phyloP scores from a whole-genome alignment of 1,140 invertebrate genomes.

The Druon quercuslanigerum region DNA sequence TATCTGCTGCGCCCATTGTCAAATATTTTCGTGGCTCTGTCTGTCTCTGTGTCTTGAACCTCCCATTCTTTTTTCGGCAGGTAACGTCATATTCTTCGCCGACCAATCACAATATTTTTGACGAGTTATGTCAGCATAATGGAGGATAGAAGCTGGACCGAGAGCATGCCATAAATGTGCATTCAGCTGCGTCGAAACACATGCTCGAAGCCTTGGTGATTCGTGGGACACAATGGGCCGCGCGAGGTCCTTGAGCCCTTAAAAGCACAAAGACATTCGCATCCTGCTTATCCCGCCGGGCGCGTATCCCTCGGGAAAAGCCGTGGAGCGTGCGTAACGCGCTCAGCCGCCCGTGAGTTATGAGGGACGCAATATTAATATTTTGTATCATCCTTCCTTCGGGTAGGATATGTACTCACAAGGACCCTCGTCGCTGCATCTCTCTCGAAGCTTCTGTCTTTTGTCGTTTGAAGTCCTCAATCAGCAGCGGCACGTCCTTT shows the following conservation, averaged over 20 bases:
- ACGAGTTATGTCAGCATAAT: constrained; percentile 73
- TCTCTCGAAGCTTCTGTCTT: constrained; percentile 56
- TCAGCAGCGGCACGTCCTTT: constrained; percentile 34
- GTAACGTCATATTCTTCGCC: constrained; percentile 70
- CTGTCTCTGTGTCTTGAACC: constrained; percentile 36
- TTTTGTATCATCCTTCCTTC: constrained; percentile 75
- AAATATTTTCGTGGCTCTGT: background rate
- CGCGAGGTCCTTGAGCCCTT: constrained; percentile 57
- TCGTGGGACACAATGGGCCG: constrained; percentile 67
- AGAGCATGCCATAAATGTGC: constrained; percentile 57
- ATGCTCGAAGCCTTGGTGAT: constrained; percentile 63
- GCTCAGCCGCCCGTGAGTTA: constrained; percentile 74
- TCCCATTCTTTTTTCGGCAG: constrained; percentile 50
- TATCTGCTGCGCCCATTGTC: background rate
- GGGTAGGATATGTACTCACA: constrained; percentile 53
- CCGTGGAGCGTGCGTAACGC: constrained; percentile 73
- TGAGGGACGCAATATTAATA: constrained; percentile 77
- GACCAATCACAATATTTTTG: constrained; percentile 77
- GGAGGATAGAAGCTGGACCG: constrained; percentile 47
- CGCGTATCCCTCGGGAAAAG: constrained; percentile 67
- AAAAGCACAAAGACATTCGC: constrained; percentile 70
- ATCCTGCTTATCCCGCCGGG: constrained; percentile 68
- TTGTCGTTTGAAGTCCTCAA: constrained; percentile 66
- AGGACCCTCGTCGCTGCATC: constrained; percentile 48
- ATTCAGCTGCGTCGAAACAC: constrained; percentile 67